Conservation (phyloP, 2,113 vertebrate genomes). For the Sturnira hondurensis region DNA sequence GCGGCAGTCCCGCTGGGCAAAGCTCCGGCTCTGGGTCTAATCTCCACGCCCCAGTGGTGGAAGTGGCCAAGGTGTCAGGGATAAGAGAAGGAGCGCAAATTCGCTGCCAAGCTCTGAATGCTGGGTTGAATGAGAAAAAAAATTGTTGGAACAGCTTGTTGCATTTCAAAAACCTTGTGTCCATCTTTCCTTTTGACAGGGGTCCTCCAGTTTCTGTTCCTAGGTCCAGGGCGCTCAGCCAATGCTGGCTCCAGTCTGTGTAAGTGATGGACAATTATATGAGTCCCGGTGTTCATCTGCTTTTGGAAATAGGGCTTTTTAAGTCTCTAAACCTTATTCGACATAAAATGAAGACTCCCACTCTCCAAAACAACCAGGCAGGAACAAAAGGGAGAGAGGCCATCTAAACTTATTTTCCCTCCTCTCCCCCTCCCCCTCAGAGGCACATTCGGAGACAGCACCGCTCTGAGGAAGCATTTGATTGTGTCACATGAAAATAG, state of each 20-base stretch:
- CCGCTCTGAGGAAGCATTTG: background rate
- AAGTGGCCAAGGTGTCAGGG: background rate
- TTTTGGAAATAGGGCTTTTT: background rate
- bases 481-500: background rate
- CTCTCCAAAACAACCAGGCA: background rate
- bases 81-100: background rate
- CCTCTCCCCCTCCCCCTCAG: background rate
- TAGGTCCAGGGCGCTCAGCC: background rate
- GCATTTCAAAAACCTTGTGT: background rate
- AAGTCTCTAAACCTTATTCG: background rate
- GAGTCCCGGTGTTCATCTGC: background rate
- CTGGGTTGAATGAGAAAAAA: background rate
- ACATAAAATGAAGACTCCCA: background rate
- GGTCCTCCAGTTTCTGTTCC: background rate
- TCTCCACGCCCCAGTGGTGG: background rate
- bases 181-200: background rate
- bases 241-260: background rate
- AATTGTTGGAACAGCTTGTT: constrained; percentile 4
- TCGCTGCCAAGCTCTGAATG: background rate
- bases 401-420: background rate
- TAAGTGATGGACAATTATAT: background rate
- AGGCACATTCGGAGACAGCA: background rate
- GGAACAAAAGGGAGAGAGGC: background rate
- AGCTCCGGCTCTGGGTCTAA: background rate
- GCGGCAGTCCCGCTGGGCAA: no score